Conservation (phyloP, 2,888 invertebrate species). For the Drosophila longiperda region DNA sequence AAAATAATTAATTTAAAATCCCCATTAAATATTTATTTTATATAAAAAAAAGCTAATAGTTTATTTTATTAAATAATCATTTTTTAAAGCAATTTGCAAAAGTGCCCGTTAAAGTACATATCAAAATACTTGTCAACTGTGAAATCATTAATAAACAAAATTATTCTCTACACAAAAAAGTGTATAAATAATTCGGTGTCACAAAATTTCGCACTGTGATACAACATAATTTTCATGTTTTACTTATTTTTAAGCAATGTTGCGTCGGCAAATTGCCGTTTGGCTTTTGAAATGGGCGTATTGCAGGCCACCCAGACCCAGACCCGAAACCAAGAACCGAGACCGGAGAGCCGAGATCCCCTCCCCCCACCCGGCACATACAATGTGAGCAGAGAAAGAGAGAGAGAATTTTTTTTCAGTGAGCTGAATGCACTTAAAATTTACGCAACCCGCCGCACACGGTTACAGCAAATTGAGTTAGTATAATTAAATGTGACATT, state of each 20-base stretch:
- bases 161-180: not conserved
- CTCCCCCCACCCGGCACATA: not conserved
- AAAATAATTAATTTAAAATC: not conserved
- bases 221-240: conserved; percentile 37
- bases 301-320: conserved; percentile 71
- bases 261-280: conserved; percentile 74
- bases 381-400: not conserved
- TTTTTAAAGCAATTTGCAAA: not conserved
- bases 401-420: conserved; percentile 24
- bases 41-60: not conserved
- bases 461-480: conserved; percentile 79
- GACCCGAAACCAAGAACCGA: conserved; percentile 21
- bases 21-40: not conserved
- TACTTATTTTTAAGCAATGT: conserved; percentile 68
- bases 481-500: conserved; percentile 81
- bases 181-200: conserved; percentile 30
- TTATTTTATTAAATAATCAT: not conserved
- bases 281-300: conserved; percentile 70
- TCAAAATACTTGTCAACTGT: not conserved
- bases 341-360: not conserved
- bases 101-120: not conserved
- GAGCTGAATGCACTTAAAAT: conserved; percentile 64
- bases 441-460: conserved; percentile 57
- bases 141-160: not conserved
- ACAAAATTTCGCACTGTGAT: not conserved